Percentiles rank a stretch among this genome's conserved stretches.
These are phyloP conservation scores for Cyanoliseus patagonus DNA, from an alignment of 2,113 vertebrate genomes.

Conservation along the genomic window DNA sequence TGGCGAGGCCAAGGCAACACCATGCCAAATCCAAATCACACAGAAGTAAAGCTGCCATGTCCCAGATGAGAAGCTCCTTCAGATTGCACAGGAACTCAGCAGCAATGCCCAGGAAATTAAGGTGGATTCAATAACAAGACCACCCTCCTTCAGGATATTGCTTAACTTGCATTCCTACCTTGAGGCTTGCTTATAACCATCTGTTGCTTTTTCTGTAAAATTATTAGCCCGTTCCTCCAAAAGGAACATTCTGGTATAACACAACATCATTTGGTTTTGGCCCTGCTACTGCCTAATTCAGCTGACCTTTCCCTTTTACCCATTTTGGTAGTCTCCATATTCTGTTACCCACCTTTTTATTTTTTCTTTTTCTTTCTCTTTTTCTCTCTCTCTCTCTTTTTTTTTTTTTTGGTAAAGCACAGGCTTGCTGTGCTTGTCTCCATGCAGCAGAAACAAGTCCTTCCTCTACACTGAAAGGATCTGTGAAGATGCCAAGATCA, in stretches of 20 bases:
- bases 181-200: not conserved
- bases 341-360: not conserved
- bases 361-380: not conserved
- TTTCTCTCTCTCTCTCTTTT: not conserved
- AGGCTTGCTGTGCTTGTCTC: not conserved
- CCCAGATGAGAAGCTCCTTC: not conserved
- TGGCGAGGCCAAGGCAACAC: not conserved
- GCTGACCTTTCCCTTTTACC: not conserved
- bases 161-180: conserved; percentile 20
- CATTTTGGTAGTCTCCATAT: not conserved
- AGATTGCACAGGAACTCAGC: not conserved
- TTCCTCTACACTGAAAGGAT: not conserved
- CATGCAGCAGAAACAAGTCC: not conserved
- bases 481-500: not conserved
- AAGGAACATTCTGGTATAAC: not conserved
- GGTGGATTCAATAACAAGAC: not conserved
- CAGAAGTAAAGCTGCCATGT: not conserved
- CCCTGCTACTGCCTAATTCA: not conserved
- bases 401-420: not conserved
- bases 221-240: not conserved
- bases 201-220: not conserved
- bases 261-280: not conserved
- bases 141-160: conserved; percentile 31
- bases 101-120: conserved; percentile 9
- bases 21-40: not conserved